Base-by-base conservation (phyloP, 2,888 invertebrate species). In the Drosophila conformis region DNA sequence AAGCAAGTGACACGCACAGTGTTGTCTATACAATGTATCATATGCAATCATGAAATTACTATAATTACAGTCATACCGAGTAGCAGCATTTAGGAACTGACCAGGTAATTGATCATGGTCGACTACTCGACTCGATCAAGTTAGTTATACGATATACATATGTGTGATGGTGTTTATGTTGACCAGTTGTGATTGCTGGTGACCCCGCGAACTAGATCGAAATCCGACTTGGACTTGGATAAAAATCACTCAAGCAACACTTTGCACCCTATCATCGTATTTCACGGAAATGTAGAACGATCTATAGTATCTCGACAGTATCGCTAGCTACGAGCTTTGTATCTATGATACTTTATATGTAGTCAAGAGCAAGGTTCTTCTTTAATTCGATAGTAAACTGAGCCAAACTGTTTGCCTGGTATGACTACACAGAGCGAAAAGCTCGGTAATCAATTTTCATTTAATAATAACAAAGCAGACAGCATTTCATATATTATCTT, bases 121-220 rank as follows among this genome's bases (percentile, higher is more conserved):
- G 59, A 46, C 58, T 8, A 4, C 13, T 33, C 21, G 21, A 21
- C 21, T 51, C 58, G 66, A 67, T 68, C 68, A n/a, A n/a, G 25
- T 27, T 40, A 60, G 54, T 29, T 51, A 25, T 10, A 5, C 33
- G 15, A 21, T 33, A 33, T 33, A 35, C 25, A 11, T 52, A 4
- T 29, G 13, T 52, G 13, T 21, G 21, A 4, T 10, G 27, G 25
- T 21, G 1, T 15, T 8, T 15, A 18, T 36, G 54, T 18, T 38
- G 36, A 73, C 46, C 7, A 62, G 49, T 57, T 51, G 49, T 40
- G 25, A 29, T 35, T 62, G 56, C 31, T 46, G 33, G 7, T 70
- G 72, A 66, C 72, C 77, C 56, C 38, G 29, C 27, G 60, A 51
- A 56, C n/a, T 40, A 13, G 62, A 18, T 27, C 15, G 42, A 29